A percentile compares a stretch with the other conserved stretches of the same genome.
phyloP scores from a whole-genome alignment of 2,113 vertebrate genomes.

The Turnix velox region DNA sequence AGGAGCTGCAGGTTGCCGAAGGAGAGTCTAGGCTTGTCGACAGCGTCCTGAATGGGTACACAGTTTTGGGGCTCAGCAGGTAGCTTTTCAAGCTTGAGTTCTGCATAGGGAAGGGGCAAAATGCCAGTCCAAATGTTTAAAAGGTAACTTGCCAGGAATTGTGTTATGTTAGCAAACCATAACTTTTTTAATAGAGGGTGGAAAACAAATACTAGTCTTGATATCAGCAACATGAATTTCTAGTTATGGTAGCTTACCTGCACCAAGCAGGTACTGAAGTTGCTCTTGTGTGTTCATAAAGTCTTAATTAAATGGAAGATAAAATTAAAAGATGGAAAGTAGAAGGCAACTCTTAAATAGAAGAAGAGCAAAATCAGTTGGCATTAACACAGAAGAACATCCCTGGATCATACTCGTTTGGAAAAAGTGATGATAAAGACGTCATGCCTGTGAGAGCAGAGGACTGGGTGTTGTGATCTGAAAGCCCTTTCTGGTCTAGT shows the following conservation, averaged over 20 bases:
- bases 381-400: not conserved
- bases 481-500: not conserved
- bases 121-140: not conserved
- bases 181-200: not conserved
- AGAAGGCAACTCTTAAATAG: not conserved
- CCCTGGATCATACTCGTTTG: not conserved
- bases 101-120: not conserved
- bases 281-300: not conserved
- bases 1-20: not conserved
- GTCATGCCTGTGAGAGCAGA: not conserved
- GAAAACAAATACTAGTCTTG: not conserved
- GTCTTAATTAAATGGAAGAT: not conserved
- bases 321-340: not conserved
- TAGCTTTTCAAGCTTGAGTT: fast-evolving
- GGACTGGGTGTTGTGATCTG: not conserved
- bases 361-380: not conserved
- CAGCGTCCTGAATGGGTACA: not conserved
- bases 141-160: not conserved
- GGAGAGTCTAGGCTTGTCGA: not conserved
- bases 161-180: not conserved
- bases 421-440: not conserved
- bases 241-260: not conserved
- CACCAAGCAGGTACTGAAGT: not conserved
- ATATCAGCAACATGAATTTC: not conserved
- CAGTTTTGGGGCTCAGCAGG: not conserved